These are phyloP conservation scores for Moxostoma hubbsi DNA, from an alignment of 2,797 vertebrate species.

Conservation along the genomic window DNA sequence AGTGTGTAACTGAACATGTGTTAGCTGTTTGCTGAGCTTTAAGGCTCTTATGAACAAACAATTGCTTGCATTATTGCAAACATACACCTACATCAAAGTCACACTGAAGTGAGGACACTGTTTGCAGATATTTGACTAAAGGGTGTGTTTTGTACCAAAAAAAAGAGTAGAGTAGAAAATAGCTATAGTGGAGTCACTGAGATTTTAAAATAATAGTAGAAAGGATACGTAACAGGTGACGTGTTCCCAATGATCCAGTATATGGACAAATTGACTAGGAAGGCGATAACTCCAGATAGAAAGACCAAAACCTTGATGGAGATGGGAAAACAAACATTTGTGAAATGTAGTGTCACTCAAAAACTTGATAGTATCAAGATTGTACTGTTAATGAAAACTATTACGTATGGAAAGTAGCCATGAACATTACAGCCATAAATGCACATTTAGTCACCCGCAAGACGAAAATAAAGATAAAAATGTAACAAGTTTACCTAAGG, in stretches of 20 bases:
- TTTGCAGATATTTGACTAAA: neutral
- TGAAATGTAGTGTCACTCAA: too few relatives aligned
- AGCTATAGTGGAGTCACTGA: neutral
- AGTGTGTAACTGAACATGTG: neutral
- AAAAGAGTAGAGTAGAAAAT: slow-evolving; percentile 2
- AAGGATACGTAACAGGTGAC: slow-evolving; percentile 98
- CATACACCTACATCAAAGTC: neutral
- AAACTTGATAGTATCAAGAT: too few relatives aligned
- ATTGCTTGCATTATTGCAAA: slow-evolving; percentile 5
- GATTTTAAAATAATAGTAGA: slow-evolving; percentile 25
- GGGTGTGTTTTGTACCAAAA: slow-evolving; percentile 3
- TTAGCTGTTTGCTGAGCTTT: neutral
- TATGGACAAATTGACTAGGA: slow-evolving; percentile 97
- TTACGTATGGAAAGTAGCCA: too few relatives aligned
- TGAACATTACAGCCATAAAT: too few relatives aligned
- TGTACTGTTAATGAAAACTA: too few relatives aligned
- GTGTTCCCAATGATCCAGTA: slow-evolving; percentile 99
- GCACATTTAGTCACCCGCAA: too few relatives aligned
- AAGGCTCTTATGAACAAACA: neutral
- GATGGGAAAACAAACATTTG: too few relatives aligned
- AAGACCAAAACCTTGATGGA: slow-evolving; percentile 85
- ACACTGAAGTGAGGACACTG: neutral
- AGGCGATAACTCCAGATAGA: slow-evolving; percentile 91
- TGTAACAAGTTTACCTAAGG: too few relatives aligned
- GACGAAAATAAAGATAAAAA: too few relatives aligned